Percentiles rank a stretch among this genome's conserved stretches.
These are phyloP conservation scores for Antidorcas marsupialis DNA, from an alignment of 2,113 vertebrate species.

Conservation along the genomic window DNA sequence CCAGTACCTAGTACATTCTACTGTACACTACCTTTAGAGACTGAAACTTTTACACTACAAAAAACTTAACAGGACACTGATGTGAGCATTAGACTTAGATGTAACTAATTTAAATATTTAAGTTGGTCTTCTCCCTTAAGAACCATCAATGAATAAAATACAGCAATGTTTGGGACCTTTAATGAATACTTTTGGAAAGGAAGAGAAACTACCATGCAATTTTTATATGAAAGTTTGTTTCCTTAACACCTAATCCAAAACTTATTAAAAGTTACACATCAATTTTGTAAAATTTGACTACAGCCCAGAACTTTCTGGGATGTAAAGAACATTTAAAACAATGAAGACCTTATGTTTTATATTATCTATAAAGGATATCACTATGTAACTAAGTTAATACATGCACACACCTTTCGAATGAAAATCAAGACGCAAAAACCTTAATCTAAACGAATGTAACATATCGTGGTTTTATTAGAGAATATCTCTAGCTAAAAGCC, in stretches of 20 bases:
- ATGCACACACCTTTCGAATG: not conserved
- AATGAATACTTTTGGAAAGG: not conserved
- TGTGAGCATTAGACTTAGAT: not conserved
- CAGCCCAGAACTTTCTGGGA: not conserved
- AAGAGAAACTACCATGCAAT: not conserved
- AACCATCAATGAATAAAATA: not conserved
- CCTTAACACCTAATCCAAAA: not conserved
- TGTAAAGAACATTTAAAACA: slow-evolving; percentile 8
- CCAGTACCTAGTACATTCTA: not conserved
- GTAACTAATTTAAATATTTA: slow-evolving; percentile 15
- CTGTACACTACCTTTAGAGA: not conserved
- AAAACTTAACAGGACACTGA: not conserved
- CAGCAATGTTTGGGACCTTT: not conserved
- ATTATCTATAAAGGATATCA: not conserved
- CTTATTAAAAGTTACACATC: not conserved
- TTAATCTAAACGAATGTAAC: not conserved
- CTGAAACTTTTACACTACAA: not conserved
- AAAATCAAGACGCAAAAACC: not conserved
- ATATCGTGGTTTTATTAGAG: not conserved
- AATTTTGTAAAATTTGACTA: slow-evolving; percentile 23
- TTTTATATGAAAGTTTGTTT: slow-evolving; percentile 2
- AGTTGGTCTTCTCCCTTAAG: not conserved
- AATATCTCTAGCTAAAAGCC: not conserved
- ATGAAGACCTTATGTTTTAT: not conserved
- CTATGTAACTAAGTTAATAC: not conserved